phyloP scores from a whole-genome alignment of 53 echinoderm and acorn worm species.

The Luidia sarsii region DNA sequence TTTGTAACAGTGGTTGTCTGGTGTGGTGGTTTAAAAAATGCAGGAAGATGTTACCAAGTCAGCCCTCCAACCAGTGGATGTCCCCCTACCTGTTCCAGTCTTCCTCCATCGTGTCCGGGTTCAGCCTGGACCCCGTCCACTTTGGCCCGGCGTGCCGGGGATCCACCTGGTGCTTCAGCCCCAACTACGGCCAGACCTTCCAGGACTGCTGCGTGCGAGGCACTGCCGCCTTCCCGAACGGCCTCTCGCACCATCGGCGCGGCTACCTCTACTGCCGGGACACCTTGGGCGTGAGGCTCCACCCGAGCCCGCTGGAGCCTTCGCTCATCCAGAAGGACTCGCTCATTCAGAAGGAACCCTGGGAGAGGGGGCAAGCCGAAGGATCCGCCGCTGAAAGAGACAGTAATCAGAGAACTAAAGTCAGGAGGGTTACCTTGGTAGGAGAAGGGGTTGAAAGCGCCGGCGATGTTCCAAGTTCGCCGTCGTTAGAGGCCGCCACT shows the following conservation, averaged over 20 bases:
- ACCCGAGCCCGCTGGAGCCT: background rate
- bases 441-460: background rate
- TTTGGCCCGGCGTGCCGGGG: conserved; percentile 28
- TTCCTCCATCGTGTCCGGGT: background rate
- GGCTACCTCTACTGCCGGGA: conserved; percentile 42
- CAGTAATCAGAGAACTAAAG: no score
- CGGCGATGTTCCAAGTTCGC: background rate
- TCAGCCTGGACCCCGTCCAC: conserved; percentile 5
- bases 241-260: no score
- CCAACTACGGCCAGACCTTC: conserved; percentile 44
- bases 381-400: no score
- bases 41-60: no score
- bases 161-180: conserved; percentile 43
- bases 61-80: no score
- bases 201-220: conserved; percentile 37
- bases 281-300: background rate
- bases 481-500: background rate
- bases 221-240: background rate
- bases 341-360: background rate
- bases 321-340: background rate
- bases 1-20: background rate
- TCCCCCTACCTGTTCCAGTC: no score
- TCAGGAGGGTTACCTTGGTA: background rate
- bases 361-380: background rate
- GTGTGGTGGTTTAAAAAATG: no score